Evolutionary conservation across 2,888 invertebrate genomes (phyloP), one percentile per base, ranked within the genome.

Genomic region (Anoplius nigerrimus): DNA sequence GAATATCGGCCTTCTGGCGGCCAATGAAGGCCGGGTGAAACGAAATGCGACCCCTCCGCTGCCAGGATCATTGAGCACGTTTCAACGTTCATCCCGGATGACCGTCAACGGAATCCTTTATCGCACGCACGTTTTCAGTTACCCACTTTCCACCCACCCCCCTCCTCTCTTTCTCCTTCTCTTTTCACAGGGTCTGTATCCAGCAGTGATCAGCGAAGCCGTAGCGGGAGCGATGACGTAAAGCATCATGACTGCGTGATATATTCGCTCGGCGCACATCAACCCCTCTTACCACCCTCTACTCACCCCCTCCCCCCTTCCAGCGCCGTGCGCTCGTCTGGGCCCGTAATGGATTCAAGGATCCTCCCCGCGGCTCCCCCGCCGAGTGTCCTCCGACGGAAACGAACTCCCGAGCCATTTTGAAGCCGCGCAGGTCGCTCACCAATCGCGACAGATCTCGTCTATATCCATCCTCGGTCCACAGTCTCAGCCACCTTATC

Each of bases 321-420:
- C n/a, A n/a, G n/a, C n/a, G n/a, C n/a, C n/a, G n/a, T n/a, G 56
- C 66, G 61, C 24, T 34, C 11, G 34, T 34, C 34, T 64, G 54
- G 27, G 56, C 45, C 53, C 16, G 56, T 69, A 69, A 69, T 67
- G 62, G 67, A 69, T 69, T 69, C 69, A 69, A 62, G 69, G 69
- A 67, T 69, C 57, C 54, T 52, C 58, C 58, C 42, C 56, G 67
- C 65, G 27, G 65, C 65, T 18, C 53, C 48, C 55, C 51, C 56
- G 51, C 43, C 57, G 57, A 67, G 57, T 60, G 62, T 67, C 48
- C 54, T 54, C 58, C 60, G 57, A 66, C 48, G 55, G 53, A 21
- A 52, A 27, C 20, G 13, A 15, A 20, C 24, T 48, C 46, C 45
- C 24, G 18, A 51, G 59, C 20, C 22, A 48, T 34, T 51, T 60